A percentile compares a stretch with the other conserved stretches of the same genome.
Conservation (phyloP, 2,888 invertebrate genomes). For the Andrena bicolor region DNA sequence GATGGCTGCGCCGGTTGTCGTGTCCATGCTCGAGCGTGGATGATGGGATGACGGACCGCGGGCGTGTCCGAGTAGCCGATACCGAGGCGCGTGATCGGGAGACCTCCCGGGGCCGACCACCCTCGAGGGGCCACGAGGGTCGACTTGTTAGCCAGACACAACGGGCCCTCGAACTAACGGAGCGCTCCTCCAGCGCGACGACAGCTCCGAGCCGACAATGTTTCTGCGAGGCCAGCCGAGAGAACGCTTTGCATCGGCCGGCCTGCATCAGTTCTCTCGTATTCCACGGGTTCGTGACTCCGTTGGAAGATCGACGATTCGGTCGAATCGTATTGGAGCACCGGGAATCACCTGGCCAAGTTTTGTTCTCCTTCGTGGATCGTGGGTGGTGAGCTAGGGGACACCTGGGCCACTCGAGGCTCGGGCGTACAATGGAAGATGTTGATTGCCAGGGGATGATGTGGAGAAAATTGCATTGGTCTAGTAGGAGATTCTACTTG, state of each 20-base stretch:
- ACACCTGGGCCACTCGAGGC: not conserved
- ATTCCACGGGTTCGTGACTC: slow-evolving; percentile 53
- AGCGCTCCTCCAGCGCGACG: slow-evolving; percentile 66
- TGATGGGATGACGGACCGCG: slow-evolving; percentile 82
- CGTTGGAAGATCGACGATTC: slow-evolving; percentile 53
- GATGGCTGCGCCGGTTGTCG: slow-evolving; percentile 58
- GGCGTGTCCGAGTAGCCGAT: slow-evolving; percentile 83
- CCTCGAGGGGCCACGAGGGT: slow-evolving; percentile 83
- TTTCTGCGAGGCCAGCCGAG: slow-evolving; percentile 55
- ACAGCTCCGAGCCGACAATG: slow-evolving; percentile 70
- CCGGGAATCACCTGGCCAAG: slow-evolving; percentile 9
- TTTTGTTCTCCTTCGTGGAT: slow-evolving; percentile 39
- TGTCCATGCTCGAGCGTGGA: slow-evolving; percentile 71
- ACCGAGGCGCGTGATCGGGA: slow-evolving; percentile 82
- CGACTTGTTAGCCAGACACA: slow-evolving; percentile 83
- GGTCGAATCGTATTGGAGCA: slow-evolving; percentile 45
- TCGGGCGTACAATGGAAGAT: not conserved
- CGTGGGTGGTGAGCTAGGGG: slow-evolving; percentile 10
- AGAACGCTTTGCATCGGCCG: slow-evolving; percentile 56
- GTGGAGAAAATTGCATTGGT: too few species aligned
- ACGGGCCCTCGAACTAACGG: slow-evolving; percentile 74
- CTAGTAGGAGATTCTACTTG: too few species aligned
- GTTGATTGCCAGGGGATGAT: too few species aligned
- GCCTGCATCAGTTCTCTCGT: slow-evolving; percentile 13
- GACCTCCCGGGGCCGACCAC: slow-evolving; percentile 84